A percentile compares a stretch with the other conserved stretches of the same genome.
Evolutionary conservation across 2,888 invertebrate genomes (phyloP).

Genomic region (Congeria kusceri): DNA sequence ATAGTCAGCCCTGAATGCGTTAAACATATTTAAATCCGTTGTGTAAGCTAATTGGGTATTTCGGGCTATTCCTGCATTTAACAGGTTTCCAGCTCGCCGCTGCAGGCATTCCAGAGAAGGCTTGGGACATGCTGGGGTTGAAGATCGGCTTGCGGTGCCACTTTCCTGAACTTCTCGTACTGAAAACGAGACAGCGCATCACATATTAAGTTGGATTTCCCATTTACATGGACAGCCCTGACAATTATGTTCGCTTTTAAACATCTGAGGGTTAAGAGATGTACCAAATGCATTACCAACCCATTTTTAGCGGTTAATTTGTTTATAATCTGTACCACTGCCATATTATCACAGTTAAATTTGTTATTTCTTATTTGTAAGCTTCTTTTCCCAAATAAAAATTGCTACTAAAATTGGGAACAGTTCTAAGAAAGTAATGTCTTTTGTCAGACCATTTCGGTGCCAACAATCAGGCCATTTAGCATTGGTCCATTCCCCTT

Average conservation of each 20-base stretch:
- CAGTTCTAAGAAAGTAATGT: slow-evolving; percentile 16
- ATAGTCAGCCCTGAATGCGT: too few relatives aligned
- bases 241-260: slow-evolving; percentile 5
- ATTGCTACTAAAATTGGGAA: slow-evolving; percentile 23
- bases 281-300: neutral
- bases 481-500: too few relatives aligned
- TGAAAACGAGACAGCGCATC: slow-evolving; percentile 12
- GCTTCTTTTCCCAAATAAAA: slow-evolving; percentile 9
- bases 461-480: too few relatives aligned
- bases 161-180: neutral
- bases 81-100: too few relatives aligned
- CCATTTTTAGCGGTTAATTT: slow-evolving; percentile 12
- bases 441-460: too few relatives aligned
- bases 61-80: too few relatives aligned
- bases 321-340: slow-evolving; percentile 17
- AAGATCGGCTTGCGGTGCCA: slow-evolving; percentile 22
- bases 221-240: too few relatives aligned
- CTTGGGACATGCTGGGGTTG: too few relatives aligned
- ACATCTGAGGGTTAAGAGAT: slow-evolving; percentile 5
- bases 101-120: too few relatives aligned
- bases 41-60: too few relatives aligned
- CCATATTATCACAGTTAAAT: slow-evolving; percentile 27
- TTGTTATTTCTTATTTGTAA: slow-evolving; percentile 19
- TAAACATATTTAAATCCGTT: too few relatives aligned
- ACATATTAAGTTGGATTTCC: too few relatives aligned